These are phyloP conservation scores for Dermatophagoides farinae DNA, from an alignment of 1,140 invertebrate genomes.

Conservation along the genomic window DNA sequence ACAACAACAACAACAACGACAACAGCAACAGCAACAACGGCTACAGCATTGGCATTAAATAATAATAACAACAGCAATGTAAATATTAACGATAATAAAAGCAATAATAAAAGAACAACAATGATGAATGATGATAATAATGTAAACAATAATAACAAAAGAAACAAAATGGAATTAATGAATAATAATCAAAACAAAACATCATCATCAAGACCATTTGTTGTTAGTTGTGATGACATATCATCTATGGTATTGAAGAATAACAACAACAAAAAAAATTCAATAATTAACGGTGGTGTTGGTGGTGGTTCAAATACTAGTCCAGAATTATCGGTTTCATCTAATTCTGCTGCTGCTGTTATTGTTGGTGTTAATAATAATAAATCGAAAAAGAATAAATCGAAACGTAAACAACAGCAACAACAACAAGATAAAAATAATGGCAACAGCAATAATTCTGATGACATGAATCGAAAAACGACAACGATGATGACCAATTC, in stretches of 20 bases:
- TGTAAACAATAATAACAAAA: neutral
- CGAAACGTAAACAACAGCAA: neutral
- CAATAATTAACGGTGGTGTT: neutral
- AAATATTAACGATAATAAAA: neutral
- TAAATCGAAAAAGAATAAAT: constrained; percentile 1
- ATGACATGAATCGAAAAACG: neutral
- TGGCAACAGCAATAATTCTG: neutral
- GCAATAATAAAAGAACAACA: neutral
- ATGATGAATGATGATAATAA: neutral
- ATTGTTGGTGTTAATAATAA: neutral
- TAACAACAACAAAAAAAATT: neutral
- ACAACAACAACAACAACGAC: neutral
- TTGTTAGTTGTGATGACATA: constrained; percentile 1
- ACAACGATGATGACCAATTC: neutral
- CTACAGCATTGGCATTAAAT: neutral
- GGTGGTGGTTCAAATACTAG: neutral
- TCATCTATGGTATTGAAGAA: too few species aligned
- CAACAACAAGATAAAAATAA: neutral
- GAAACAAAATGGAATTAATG: neutral
- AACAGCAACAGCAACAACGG: neutral
- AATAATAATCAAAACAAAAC: too few species aligned
- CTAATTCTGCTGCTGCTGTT: neutral
- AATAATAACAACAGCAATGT: neutral
- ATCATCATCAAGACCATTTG: neutral
- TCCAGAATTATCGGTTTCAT: neutral